Evolutionary conservation across 1,140 invertebrate genomes (phyloP), one percentile per base, ranked within the genome.

Genomic region (Adoxophyes honmai): DNA sequence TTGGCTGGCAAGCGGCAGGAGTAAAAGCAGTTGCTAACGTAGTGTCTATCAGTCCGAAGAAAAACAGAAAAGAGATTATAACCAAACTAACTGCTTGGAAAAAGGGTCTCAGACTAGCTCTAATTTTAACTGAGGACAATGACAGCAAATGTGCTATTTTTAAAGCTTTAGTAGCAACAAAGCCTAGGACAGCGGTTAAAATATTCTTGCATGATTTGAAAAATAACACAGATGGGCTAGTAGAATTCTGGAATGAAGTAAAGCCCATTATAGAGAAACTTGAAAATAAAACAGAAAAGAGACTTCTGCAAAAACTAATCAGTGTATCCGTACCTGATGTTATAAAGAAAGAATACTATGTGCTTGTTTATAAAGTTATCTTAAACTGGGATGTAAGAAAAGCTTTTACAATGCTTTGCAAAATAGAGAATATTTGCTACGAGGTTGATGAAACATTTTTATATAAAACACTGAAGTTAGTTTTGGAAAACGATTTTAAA

Each of bases 21-120:
- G 68, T 62, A 6, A 84, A 81, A 51, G 68, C 68, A 15, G 37
- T 84, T 13, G 67, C 68, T 1, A 78, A 76, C 57, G 69, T 57
- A 36, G 52, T 69, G 10, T 64, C 70, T 9, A 54, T 65, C 13
- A 72, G 72, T 39, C 48, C 34, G n/a, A 7, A 16, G 21, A 33
- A 15, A 13, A 38, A 57, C 8, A 10, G 44, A 16, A 51, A 56
- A 1, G 8, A 52, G 15, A 8, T 55, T 4, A 33, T 42, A 4
- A 35, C 13, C 10, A 34, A 42, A 7, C 33, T 66, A 14, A 14
- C 36, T 9, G 11, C 21, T 0, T 48, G 52, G 11, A 13, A 34
- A 7, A 59, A 59, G 7, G 58, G 54, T 8, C 13, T 48, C 9
- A 71, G 62, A 59, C 8, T 62, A 52, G 9, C 66, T 73, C 14